A percentile compares a stretch with the other conserved stretches of the same genome.
Conservation (phyloP, 1,140 invertebrate genomes). For the Mizuhopecten yessoensis region DNA sequence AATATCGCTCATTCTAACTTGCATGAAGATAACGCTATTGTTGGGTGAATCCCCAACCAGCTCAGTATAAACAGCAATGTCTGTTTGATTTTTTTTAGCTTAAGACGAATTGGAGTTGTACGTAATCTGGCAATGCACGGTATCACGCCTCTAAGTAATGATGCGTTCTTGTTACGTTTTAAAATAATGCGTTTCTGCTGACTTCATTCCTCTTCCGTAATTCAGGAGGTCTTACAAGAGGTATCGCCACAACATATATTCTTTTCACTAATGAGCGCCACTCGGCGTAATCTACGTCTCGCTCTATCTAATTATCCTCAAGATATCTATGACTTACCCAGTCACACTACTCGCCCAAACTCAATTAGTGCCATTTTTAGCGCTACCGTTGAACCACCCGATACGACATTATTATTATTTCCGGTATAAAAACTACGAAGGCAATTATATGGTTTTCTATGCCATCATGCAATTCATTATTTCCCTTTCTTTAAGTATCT, state of each 20-base stretch:
- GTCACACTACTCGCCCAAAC: background rate
- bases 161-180: background rate
- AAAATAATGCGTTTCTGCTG: background rate
- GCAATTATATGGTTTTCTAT: background rate
- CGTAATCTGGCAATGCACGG: background rate
- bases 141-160: background rate
- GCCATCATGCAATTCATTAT: too few species aligned
- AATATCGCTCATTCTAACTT: background rate
- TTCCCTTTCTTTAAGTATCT: too few species aligned
- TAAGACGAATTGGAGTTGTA: background rate
- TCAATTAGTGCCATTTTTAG: background rate
- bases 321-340: background rate
- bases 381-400: background rate
- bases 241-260: background rate
- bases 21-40: background rate
- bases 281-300: background rate
- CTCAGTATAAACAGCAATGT: background rate
- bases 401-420: background rate
- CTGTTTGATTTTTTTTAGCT: background rate
- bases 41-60: background rate
- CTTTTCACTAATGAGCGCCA: background rate
- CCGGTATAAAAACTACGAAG: background rate
- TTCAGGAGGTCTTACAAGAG: background rate
- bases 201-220: conserved; percentile 3
- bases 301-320: background rate